Base-by-base conservation (phyloP, 2,888 invertebrate species). In the Agapostemon virescens region DNA sequence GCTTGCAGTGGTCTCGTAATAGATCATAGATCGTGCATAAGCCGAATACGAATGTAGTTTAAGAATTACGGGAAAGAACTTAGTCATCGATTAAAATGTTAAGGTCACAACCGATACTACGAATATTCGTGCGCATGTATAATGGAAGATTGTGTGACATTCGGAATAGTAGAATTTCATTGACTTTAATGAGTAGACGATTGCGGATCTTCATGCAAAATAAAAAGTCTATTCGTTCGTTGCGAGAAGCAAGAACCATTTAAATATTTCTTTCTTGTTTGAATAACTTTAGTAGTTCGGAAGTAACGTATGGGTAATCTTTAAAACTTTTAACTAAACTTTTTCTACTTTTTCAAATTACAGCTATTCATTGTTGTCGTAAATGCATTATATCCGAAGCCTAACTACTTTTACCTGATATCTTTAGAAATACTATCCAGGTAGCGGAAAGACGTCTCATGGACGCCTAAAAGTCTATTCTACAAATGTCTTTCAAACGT, bases 1-100 rank as follows among this genome's bases (percentile, higher is more conserved):
- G 33, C 33, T 11, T 36, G 61, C n/a, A 11, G 20, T 3, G 17
- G 20, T 36, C 61, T 33, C 33, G 1, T 61, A 30, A 61, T 11
- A 17, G 69, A 75, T 66, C 66, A 69, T 71, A 61, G 20, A 20
- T 23, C 17, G 9, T 9, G 36, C 38, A 17, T 15, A 49, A 6
- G 69, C 11, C 4, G 33, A 52, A 49, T 77, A 58, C 36, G 40
- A 23, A 30, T 17, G 38, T 20, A 33, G 33, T 5, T 20, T 0
- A 17, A 0, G 61, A 61, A 61, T 20, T 11, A 20, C 33, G 11
- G 20, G 3, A 4, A 61, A 61, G 20, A 17, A 26, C 30, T 30
- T 58, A 17, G 45, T 45, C 45, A 20, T 45, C 20, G 58, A 11
- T 52, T 23, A 23, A 4, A 23, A 26, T 13, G 52, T 4, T 20